Evolutionary conservation across 2,113 vertebrate genomes (phyloP).

Genomic region (Oxyura jamaicensis): DNA sequence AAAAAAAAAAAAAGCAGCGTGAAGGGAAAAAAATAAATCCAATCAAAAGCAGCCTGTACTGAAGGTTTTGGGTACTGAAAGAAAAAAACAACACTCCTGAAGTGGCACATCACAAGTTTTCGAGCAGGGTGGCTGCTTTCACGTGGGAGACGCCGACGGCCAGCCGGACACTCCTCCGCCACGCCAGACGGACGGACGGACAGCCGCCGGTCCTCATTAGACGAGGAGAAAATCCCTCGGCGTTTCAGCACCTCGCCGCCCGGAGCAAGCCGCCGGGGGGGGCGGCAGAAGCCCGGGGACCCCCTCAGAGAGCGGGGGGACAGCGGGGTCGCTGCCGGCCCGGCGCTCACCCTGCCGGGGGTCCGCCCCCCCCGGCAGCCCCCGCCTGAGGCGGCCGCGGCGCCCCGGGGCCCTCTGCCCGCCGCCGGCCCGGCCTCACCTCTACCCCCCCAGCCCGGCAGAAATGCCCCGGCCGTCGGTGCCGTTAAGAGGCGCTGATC

Average conservation of each 20-base stretch:
- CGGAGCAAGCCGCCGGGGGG: background rate
- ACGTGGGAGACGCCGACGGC: background rate
- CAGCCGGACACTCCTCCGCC: background rate
- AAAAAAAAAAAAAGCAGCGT: background rate
- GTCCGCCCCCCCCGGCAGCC: background rate
- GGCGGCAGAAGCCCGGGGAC: background rate
- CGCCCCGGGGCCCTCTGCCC: background rate
- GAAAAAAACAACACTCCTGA: background rate
- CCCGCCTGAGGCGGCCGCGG: background rate
- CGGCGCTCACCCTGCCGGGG: conserved; percentile 79
- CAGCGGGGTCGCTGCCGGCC: background rate
- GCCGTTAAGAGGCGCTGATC: conserved; percentile 32
- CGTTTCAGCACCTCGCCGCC: conserved; percentile 11
- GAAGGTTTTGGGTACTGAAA: background rate
- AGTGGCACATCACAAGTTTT: conserved; percentile 17
- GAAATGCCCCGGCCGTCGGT: conserved; percentile 38
- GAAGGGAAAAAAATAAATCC: background rate
- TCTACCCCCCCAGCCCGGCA: background rate
- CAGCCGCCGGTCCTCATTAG: background rate
- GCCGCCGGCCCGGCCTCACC: background rate
- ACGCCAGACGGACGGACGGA: background rate
- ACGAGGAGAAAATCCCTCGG: background rate
- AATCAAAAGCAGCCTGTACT: background rate
- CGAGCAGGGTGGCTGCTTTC: background rate
- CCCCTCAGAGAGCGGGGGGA: no score